Evolutionary conservation across 2,888 invertebrate genomes (phyloP).

Genomic region (Nudaria mundana): DNA sequence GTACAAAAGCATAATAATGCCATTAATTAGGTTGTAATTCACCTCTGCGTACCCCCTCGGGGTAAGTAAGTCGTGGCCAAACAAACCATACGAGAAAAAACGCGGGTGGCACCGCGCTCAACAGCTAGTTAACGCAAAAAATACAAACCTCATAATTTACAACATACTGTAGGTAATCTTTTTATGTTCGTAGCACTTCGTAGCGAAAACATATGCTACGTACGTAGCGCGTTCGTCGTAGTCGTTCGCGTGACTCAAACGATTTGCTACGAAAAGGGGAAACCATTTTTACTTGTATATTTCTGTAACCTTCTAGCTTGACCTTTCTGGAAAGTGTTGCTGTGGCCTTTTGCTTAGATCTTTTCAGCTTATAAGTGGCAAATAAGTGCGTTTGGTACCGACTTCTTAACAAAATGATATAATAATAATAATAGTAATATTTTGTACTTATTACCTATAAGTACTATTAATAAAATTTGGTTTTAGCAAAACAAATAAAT

Average conservation of each 20-base stretch:
- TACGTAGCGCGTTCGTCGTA: slow-evolving; percentile 32
- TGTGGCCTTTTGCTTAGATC: not conserved
- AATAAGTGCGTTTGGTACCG: not conserved
- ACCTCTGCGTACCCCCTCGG: too few relatives aligned
- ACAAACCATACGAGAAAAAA: too few relatives aligned
- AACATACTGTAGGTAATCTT: slow-evolving; percentile 4
- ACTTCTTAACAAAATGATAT: too few relatives aligned
- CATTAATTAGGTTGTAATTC: too few relatives aligned
- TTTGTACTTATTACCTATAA: too few relatives aligned
- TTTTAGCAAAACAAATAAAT: too few relatives aligned
- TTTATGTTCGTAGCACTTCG: slow-evolving; percentile 22
- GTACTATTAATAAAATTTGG: too few relatives aligned
- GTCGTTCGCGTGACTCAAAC: slow-evolving; percentile 28
- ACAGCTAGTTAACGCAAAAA: too few relatives aligned
- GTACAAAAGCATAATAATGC: too few relatives aligned
- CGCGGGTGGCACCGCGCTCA: too few relatives aligned
- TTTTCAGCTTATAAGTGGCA: not conserved
- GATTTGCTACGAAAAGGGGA: slow-evolving; percentile 9
- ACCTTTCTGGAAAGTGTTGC: slow-evolving; percentile 6
- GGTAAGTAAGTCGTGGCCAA: too few relatives aligned
- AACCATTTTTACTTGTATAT: slow-evolving; percentile 6
- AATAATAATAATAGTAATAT: too few relatives aligned
- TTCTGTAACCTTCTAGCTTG: slow-evolving; percentile 17
- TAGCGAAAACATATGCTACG: slow-evolving; percentile 24
- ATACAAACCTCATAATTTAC: slow-evolving; percentile 1